Percentiles rank a stretch among this genome's conserved stretches.
These are phyloP conservation scores for Philopotamus ludificatus DNA, from an alignment of 1,140 invertebrate genomes.

Conservation along the genomic window DNA sequence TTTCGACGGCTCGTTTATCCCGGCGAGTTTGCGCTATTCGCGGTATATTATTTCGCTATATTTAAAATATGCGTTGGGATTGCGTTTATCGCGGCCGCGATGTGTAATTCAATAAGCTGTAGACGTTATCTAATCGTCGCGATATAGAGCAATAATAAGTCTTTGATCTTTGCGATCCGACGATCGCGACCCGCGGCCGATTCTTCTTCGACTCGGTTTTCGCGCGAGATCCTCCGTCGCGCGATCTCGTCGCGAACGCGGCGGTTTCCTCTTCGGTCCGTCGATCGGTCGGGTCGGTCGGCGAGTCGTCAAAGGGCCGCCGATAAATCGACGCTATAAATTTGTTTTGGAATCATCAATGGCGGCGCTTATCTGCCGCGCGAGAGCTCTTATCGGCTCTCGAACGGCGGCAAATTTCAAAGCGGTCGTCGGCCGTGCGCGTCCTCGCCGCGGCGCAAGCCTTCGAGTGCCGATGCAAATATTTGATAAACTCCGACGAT, in stretches of 20 bases:
- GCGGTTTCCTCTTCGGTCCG: too few relatives aligned
- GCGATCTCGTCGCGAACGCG: too few relatives aligned
- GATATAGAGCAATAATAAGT: background rate
- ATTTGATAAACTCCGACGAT: background rate
- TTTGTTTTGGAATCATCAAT: background rate
- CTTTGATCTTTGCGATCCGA: background rate
- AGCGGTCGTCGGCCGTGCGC: too few relatives aligned
- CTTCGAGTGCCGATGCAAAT: background rate
- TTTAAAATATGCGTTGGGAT: too few relatives aligned
- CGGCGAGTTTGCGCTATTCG: too few relatives aligned
- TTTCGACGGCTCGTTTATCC: too few relatives aligned
- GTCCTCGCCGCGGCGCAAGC: background rate
- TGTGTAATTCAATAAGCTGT: background rate
- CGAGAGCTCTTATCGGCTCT: constrained; percentile 8
- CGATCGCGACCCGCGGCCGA: background rate
- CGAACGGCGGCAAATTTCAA: constrained; percentile 1
- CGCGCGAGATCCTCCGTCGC: too few relatives aligned
- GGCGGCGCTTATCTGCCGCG: constrained; percentile 12
- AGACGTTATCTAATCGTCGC: background rate
- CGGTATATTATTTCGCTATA: too few relatives aligned
- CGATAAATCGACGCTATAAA: constrained; percentile 19
- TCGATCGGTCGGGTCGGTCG: too few relatives aligned
- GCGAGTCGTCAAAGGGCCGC: constrained; percentile 5
- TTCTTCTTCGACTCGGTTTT: constrained; percentile 2
- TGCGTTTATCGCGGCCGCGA: background rate